Base-by-base conservation (phyloP, 2,797 vertebrate species). In the Echeneis naucrates region DNA sequence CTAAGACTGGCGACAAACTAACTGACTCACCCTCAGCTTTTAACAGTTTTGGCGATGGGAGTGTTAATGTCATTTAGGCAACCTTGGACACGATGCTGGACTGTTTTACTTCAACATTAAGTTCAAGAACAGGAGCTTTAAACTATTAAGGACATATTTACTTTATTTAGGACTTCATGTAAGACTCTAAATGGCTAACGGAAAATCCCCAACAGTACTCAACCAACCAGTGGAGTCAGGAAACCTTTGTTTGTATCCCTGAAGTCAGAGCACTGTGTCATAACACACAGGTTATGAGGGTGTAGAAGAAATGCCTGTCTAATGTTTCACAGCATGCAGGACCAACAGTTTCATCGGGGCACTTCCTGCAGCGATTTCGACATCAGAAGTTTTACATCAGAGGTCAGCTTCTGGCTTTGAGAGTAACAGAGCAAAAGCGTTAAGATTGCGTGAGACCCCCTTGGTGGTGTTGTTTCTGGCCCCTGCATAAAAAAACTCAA, bases 261-360 rank as follows among this genome's bases (percentile, higher is more conserved):
- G 35, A 72, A 69, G 57, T 82, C 72, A 83, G 48, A 66, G 58
- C 56, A 45, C 69, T 85, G 78, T 87, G 72, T 84, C 89, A 87
- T 40, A 87, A 80, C 82, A 89, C 27, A 5, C 21, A 17, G 59
- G 38, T 63, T 56, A 86, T 88, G 88, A 44, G 84, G 82, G 87
- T 58, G 57, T 73, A 26, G 42, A 69, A 42, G 68, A 76, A 7
- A 1, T 11, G 16, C 33, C 16, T 24, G 33, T 63, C 45, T 61
- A 44, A 60, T 63, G 38, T 48, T 48, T 48, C 33, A 33, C 21
- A 59, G 60, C 71, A 59, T 45, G 64, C 52, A 45, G 58, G 17
- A 35, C 26, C 27, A 42, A 69, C 79, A 32, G 68, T 68, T 74
- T 55, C 1, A 40, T 59, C 14, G 38, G 17, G 42, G 77, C 13